phyloP scores from a whole-genome alignment of 2,113 vertebrate genomes.

The Hypocryptadius cinnamomeus region DNA sequence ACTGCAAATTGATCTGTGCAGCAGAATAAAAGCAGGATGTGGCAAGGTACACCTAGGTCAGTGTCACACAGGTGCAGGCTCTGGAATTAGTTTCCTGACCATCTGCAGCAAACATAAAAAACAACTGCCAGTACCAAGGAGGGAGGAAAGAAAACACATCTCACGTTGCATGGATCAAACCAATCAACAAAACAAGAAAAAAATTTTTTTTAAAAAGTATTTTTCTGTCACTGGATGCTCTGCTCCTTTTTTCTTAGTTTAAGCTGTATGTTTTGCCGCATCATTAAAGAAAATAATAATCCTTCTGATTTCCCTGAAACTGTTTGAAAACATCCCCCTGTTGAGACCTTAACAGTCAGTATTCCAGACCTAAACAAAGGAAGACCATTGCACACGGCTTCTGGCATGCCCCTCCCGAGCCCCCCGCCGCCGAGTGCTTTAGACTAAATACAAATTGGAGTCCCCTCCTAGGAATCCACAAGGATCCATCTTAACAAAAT shows the following conservation, averaged over 20 bases:
- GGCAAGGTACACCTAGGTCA: constrained; percentile 46
- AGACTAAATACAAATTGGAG: constrained; percentile 65
- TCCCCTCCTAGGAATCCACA: constrained; percentile 46
- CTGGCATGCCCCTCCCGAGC: background rate
- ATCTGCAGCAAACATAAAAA: constrained; percentile 59
- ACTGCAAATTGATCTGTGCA: constrained; percentile 36
- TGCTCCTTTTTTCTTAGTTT: constrained; percentile 17
- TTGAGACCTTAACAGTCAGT: background rate
- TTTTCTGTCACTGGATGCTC: background rate
- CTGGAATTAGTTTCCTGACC: constrained; percentile 63
- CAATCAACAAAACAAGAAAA: background rate
- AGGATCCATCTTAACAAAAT: constrained; percentile 56
- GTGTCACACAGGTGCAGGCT: constrained; percentile 40
- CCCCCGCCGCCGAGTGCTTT: background rate
- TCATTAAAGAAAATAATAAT: constrained; percentile 40
- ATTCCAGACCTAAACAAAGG: constrained; percentile 55
- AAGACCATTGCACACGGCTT: background rate
- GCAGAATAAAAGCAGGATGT: constrained; percentile 12
- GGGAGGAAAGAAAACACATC: background rate
- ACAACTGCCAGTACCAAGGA: background rate
- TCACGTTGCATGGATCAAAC: constrained; percentile 1
- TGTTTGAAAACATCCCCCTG: constrained; percentile 1
- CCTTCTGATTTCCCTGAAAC: background rate
- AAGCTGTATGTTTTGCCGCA: constrained; percentile 10
- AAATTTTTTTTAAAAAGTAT: background rate